Evolutionary conservation across 2,797 vertebrate species (phyloP).

Genomic region (Eurystomus glaucurus): DNA sequence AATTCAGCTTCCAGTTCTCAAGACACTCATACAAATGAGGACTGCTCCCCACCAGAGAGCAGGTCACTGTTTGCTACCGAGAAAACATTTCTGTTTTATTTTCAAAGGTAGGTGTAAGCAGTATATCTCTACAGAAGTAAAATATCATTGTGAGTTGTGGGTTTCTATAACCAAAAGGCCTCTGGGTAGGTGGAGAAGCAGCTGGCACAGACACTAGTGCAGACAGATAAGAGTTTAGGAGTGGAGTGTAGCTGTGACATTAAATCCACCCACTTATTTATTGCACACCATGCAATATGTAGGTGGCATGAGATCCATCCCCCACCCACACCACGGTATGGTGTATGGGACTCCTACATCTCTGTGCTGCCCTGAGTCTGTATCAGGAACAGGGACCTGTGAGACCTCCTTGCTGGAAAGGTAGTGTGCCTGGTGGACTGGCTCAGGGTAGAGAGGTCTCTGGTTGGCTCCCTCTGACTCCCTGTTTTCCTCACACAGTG

Average conservation of each 20-base stretch:
- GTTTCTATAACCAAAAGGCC: slow-evolving; percentile 52
- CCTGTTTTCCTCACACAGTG: background rate
- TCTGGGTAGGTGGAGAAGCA: slow-evolving; percentile 72
- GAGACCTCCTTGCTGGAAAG: background rate
- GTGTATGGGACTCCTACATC: slow-evolving; percentile 16
- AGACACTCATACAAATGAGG: background rate
- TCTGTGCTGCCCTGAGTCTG: background rate
- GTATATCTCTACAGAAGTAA: slow-evolving; percentile 10
- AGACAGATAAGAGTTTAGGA: slow-evolving; percentile 64
- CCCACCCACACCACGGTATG: background rate
- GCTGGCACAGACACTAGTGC: slow-evolving; percentile 57
- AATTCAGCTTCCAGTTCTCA: background rate
- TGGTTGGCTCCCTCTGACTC: background rate
- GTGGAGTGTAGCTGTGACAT: slow-evolving; percentile 56
- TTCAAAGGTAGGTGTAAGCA: background rate
- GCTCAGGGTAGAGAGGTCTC: background rate
- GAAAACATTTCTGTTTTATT: background rate
- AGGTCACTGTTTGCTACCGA: background rate
- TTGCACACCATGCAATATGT: slow-evolving; percentile 26
- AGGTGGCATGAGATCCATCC: slow-evolving; percentile 42
- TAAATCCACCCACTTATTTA: slow-evolving; percentile 70
- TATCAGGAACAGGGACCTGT: background rate
- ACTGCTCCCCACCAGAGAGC: background rate
- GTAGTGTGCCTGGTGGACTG: background rate
- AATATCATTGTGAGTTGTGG: slow-evolving; percentile 1